phyloP scores from a whole-genome alignment of 2,888 invertebrate species.

The Eumacrocentrus americanus region DNA sequence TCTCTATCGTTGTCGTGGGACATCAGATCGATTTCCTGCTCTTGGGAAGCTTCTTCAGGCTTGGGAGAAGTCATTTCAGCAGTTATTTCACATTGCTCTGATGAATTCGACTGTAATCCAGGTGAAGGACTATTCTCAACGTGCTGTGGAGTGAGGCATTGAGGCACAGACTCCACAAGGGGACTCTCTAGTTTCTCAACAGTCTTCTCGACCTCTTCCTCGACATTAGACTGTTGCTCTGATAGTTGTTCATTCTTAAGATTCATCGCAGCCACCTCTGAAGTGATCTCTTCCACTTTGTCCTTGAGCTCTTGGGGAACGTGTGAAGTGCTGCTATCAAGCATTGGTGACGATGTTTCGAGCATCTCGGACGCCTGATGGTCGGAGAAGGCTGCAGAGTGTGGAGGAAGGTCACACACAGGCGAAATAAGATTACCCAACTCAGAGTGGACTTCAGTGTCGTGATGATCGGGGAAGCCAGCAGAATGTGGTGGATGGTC shows the following conservation, averaged over 20 bases:
- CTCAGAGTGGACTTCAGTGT: too few relatives aligned
- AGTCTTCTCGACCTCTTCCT: background rate
- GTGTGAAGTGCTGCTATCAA: background rate
- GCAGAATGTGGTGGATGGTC: too few relatives aligned
- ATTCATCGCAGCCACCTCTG: constrained; percentile 22
- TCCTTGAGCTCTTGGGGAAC: background rate
- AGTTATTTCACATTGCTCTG: background rate
- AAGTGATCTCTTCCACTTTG: constrained; percentile 8
- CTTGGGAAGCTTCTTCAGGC: background rate
- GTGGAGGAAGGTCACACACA: too few relatives aligned
- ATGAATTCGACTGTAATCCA: background rate
- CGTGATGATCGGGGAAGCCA: too few relatives aligned
- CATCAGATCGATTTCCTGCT: background rate
- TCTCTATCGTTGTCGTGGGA: background rate
- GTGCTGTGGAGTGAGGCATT: background rate
- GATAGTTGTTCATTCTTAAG: constrained; percentile 14
- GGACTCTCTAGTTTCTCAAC: background rate
- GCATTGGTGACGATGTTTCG: constrained; percentile 25
- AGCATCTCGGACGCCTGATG: too few relatives aligned
- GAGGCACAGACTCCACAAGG: background rate
- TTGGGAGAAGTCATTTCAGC: background rate
- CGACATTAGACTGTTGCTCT: background rate
- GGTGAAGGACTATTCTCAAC: background rate
- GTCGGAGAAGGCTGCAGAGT: too few relatives aligned
- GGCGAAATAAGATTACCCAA: too few relatives aligned